Evolutionary conservation across 2,113 vertebrate genomes (phyloP).

Genomic region (Oryzias celebensis): DNA sequence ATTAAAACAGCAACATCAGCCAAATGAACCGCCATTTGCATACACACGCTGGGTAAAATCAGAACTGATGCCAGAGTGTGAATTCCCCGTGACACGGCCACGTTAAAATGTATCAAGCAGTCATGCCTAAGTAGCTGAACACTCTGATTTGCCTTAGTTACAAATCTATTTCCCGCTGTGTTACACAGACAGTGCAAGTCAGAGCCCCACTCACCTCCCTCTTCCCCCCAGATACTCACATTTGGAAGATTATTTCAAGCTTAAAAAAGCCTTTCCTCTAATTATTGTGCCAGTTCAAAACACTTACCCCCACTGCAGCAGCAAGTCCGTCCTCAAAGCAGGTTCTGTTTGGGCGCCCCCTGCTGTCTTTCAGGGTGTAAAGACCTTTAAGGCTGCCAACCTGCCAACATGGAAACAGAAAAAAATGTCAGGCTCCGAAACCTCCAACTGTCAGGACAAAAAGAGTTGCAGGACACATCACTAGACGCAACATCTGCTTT

Average conservation of each 20-base stretch:
- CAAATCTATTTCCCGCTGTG: slow-evolving; percentile 67
- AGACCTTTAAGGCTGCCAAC: slow-evolving; percentile 62
- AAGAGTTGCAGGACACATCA: not conserved
- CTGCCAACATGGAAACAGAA: slow-evolving; percentile 43
- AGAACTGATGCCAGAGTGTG: slow-evolving; percentile 60
- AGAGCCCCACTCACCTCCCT: slow-evolving; percentile 7
- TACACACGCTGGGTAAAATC: slow-evolving; percentile 74
- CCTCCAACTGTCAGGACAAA: not conserved
- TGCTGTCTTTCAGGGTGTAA: slow-evolving; percentile 63
- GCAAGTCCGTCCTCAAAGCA: slow-evolving; percentile 48
- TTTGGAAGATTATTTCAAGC: slow-evolving; percentile 11
- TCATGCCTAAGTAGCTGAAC: slow-evolving; percentile 66
- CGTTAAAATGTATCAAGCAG: slow-evolving; percentile 63
- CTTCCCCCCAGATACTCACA: slow-evolving; percentile 4
- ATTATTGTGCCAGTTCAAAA: slow-evolving; percentile 13
- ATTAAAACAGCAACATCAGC: slow-evolving; percentile 68
- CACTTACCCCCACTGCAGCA: slow-evolving; percentile 51
- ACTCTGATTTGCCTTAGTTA: slow-evolving; percentile 59
- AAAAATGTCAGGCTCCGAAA: slow-evolving; percentile 11
- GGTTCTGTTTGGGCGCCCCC: slow-evolving; percentile 62
- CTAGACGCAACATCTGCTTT: not conserved
- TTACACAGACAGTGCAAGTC: slow-evolving; percentile 51
- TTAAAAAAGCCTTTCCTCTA: slow-evolving; percentile 10
- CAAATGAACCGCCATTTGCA: slow-evolving; percentile 74
- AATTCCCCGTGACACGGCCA: slow-evolving; percentile 62